These are phyloP conservation scores for Sternarchorhynchus goeldii DNA, from an alignment of 2,797 vertebrate species.

Conservation along the genomic window DNA sequence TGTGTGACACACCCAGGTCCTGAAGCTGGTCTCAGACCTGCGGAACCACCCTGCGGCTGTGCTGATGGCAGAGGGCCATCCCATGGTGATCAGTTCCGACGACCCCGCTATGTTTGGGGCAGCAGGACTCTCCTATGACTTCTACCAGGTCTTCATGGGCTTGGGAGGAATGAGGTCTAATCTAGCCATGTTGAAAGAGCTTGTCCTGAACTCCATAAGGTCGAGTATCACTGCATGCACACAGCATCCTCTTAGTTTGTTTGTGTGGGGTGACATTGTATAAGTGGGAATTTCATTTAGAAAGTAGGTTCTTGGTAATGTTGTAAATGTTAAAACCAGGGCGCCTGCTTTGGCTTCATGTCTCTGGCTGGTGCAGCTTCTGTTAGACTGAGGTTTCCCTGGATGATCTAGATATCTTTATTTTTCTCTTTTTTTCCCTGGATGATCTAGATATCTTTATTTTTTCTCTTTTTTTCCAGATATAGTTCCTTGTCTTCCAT, in stretches of 20 bases:
- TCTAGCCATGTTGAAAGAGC: conserved; percentile 85
- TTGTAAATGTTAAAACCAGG: too few relatives aligned
- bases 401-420: conserved; percentile 1
- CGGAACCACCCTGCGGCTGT: conserved; percentile 83
- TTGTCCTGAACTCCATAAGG: conserved; percentile 86
- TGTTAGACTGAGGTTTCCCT: neutral
- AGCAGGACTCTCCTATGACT: conserved; percentile 86
- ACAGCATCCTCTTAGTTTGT: too few relatives aligned
- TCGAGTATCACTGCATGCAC: conserved; percentile 59
- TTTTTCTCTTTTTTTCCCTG: conserved; percentile 50
- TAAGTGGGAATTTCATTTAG: neutral
- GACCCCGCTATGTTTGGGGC: conserved; percentile 85
- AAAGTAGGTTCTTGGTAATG: too few relatives aligned
- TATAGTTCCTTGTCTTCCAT: conserved; percentile 77
- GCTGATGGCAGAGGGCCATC: conserved; percentile 84
- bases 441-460: neutral
- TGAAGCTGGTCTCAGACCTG: conserved; percentile 83
- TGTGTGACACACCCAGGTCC: conserved; percentile 70
- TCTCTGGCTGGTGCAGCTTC: neutral
- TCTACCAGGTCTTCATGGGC: conserved; percentile 89
- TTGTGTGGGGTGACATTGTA: neutral
- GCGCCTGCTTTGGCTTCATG: neutral
- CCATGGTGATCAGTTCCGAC: conserved; percentile 87
- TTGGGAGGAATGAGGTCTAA: conserved; percentile 80
- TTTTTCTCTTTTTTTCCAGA: conserved; percentile 68